Conservation (phyloP, 92 coral and sea anemone species). For the Ricordea florida region DNA sequence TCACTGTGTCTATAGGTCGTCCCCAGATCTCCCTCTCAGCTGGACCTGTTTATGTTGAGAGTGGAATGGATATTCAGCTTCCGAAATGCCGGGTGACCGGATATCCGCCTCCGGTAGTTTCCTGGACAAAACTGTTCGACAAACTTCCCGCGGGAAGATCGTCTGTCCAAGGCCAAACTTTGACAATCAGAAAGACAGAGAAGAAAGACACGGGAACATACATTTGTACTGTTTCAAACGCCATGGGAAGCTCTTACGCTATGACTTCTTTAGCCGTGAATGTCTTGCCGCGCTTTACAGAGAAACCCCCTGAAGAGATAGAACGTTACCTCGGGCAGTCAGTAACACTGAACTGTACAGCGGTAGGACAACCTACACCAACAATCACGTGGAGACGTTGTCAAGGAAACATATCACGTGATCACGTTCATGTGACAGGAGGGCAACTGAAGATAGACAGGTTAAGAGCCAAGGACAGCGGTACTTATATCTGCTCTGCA, state of each 20-base stretch:
- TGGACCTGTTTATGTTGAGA: conserved; percentile 6
- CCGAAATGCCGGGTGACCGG: conserved; percentile 51
- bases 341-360: conserved; percentile 17
- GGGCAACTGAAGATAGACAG: conserved; percentile 14
- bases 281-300: conserved; percentile 33
- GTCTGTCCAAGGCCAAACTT: conserved; percentile 28
- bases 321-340: conserved; percentile 14
- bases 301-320: conserved; percentile 16
- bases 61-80: conserved; percentile 5
- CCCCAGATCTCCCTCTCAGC: conserved; percentile 10
- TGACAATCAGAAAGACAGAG: conserved; percentile 44
- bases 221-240: conserved; percentile 49
- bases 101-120: conserved; percentile 54
- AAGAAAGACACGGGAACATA: conserved; percentile 58
- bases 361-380: conserved; percentile 1
- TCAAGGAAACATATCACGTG: neutral
- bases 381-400: conserved; percentile 25
- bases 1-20: too few relatives aligned
- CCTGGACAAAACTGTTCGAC: conserved; percentile 54
- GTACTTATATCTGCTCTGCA: conserved; percentile 14
- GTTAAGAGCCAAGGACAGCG: conserved; percentile 15
- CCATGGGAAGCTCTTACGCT: conserved; percentile 56
- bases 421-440: neutral
- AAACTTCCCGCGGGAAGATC: conserved; percentile 32
- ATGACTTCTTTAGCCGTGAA: conserved; percentile 36